These are phyloP conservation scores for Ctenomys sociabilis DNA, from an alignment of 2,113 vertebrate species.

Conservation along the genomic window DNA sequence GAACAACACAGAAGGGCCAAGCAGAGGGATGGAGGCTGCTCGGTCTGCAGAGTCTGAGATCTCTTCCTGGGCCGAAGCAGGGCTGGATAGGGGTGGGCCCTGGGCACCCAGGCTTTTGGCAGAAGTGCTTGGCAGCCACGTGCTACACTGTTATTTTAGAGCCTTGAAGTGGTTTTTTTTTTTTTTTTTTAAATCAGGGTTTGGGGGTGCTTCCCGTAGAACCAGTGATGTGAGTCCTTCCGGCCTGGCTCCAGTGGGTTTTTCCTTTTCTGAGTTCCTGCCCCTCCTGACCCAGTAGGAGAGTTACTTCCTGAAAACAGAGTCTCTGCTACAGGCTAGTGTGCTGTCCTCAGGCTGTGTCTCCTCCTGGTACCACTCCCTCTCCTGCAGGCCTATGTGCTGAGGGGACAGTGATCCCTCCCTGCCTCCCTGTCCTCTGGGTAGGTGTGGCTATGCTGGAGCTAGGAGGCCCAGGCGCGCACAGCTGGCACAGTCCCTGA, in stretches of 20 bases:
- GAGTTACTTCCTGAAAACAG: constrained; percentile 40
- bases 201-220: background rate
- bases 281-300: background rate
- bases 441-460: background rate
- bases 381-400: background rate
- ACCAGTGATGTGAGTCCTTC: background rate
- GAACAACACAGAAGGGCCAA: background rate
- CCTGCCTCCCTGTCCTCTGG: no score
- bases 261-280: background rate
- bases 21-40: background rate
- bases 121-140: background rate
- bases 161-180: background rate
- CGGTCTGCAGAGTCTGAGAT: background rate
- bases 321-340: background rate
- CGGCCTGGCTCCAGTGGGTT: background rate
- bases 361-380: background rate
- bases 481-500: background rate
- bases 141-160: background rate
- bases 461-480: background rate
- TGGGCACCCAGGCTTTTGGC: background rate
- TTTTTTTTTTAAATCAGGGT: background rate
- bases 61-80: background rate
- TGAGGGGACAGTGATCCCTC: no score
- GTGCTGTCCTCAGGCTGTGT: background rate
- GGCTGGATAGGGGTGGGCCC: fast-evolving